Evolutionary conservation across 2,113 vertebrate genomes (phyloP).

Genomic region (Neotragus pygmaeus): DNA sequence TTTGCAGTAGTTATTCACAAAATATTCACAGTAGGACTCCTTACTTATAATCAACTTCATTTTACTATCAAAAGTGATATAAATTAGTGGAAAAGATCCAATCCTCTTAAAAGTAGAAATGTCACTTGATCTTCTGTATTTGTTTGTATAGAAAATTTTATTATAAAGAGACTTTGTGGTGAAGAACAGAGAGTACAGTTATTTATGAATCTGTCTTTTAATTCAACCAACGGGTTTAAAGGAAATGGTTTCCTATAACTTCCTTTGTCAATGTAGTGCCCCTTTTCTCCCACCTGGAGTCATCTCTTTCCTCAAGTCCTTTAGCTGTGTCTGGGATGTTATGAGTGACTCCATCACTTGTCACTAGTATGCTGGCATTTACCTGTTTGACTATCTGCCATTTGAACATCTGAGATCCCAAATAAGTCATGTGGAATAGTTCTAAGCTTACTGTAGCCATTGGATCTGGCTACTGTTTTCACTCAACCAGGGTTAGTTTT

Average conservation of each 20-base stretch:
- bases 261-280: neutral
- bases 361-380: neutral
- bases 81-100: neutral
- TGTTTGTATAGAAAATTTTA: neutral
- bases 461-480: neutral
- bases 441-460: neutral
- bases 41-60: neutral
- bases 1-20: neutral
- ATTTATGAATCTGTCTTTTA: conserved; percentile 1
- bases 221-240: neutral
- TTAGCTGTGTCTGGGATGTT: neutral
- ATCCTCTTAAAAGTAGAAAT: neutral
- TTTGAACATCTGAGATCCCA: neutral
- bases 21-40: neutral
- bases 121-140: neutral
- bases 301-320: neutral
- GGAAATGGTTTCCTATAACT: neutral
- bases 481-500: neutral
- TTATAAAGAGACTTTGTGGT: neutral
- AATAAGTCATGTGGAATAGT: neutral
- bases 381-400: neutral
- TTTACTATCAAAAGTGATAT: neutral
- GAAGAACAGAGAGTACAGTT: neutral
- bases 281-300: neutral
- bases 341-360: neutral